Evolutionary conservation across 2,113 vertebrate species (phyloP).

Genomic region (Tringa solitaria): DNA sequence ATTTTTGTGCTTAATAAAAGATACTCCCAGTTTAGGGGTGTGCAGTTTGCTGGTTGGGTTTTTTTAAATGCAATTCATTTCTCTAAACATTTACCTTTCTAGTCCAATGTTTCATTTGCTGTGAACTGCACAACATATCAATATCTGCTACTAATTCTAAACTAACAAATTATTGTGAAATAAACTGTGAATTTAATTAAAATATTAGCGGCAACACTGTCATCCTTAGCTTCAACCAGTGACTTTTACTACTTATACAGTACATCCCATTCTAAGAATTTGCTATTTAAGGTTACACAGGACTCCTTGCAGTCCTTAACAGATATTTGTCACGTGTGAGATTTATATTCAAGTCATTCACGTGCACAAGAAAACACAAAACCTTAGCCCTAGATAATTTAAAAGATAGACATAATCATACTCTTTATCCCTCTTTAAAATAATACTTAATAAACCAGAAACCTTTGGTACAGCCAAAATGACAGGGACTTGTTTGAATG

Average conservation of each 20-base stretch:
- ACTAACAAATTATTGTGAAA: slow-evolving; percentile 7
- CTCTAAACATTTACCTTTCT: background rate
- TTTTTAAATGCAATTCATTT: background rate
- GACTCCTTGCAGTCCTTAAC: background rate
- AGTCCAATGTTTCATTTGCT: background rate
- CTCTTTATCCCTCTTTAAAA: background rate
- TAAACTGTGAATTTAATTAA: slow-evolving; percentile 41
- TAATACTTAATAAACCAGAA: background rate
- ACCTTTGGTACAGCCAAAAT: background rate
- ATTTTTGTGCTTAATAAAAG: background rate
- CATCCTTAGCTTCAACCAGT: background rate
- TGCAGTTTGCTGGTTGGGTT: background rate
- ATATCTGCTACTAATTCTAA: slow-evolving; percentile 39
- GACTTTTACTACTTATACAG: background rate
- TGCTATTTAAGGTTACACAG: background rate
- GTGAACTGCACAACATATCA: background rate
- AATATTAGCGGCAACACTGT: background rate
- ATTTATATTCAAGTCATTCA: background rate
- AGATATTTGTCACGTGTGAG: background rate
- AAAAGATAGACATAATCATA: background rate
- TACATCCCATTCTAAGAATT: background rate
- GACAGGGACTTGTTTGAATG: background rate
- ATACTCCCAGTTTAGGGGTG: background rate
- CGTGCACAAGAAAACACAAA: background rate
- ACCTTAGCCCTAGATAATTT: background rate